A percentile compares a stretch with the other conserved stretches of the same genome.
Evolutionary conservation across 2,113 vertebrate genomes (phyloP).

Genomic region (Eulacestoma nigropectus): DNA sequence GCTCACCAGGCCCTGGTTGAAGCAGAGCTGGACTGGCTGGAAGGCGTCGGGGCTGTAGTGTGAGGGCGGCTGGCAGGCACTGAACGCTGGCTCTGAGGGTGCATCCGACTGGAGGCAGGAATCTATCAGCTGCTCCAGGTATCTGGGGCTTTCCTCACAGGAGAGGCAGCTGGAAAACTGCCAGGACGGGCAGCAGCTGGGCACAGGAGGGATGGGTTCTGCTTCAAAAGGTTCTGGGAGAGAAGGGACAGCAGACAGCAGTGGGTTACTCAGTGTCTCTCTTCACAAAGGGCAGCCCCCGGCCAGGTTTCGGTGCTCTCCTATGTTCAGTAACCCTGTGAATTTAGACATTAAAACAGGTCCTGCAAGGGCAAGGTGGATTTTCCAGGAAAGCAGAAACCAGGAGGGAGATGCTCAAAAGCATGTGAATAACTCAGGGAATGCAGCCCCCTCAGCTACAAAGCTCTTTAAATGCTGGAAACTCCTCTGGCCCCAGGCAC

Average conservation of each 20-base stretch:
- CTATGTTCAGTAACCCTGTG: neutral
- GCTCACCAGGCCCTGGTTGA: conserved; percentile 81
- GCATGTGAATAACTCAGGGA: neutral
- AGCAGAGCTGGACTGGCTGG: conserved; percentile 74
- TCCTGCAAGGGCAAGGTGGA: neutral
- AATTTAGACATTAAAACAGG: neutral
- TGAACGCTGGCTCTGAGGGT: conserved; percentile 23
- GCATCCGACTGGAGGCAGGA: conserved; percentile 72
- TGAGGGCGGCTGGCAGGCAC: conserved; percentile 34
- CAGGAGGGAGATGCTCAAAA: neutral
- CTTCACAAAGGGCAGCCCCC: neutral
- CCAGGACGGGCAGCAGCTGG: conserved; percentile 65
- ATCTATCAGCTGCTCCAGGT: conserved; percentile 77
- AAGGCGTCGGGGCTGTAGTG: conserved; percentile 69
- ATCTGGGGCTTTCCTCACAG: conserved; percentile 66
- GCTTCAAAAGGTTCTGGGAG: conserved; percentile 71
- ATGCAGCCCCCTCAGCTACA: neutral
- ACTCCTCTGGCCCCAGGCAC: neutral
- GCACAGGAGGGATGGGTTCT: conserved; percentile 54
- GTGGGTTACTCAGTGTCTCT: neutral
- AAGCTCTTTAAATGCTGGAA: neutral
- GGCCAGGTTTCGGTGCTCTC: neutral
- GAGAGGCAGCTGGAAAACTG: conserved; percentile 68
- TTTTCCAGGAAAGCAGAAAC: neutral
- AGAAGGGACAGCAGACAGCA: neutral